Evolutionary conservation across 2,797 vertebrate genomes (phyloP), one percentile per base, ranked within the genome.

Genomic region (Chaetodon trifasciatus): DNA sequence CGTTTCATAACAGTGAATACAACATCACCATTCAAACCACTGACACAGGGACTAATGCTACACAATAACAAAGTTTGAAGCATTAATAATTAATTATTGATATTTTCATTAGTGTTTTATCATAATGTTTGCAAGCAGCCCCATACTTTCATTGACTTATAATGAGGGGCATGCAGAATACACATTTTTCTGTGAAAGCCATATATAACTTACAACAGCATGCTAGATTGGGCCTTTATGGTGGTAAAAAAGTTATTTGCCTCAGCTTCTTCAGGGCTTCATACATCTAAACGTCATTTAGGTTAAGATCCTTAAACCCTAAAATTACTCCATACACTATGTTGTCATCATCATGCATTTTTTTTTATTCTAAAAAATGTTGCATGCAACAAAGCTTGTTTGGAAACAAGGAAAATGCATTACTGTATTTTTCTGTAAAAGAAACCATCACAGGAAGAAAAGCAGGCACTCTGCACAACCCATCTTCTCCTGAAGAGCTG

Each of bases 361-460:
- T 46, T 47, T 50, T 63, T 39, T 52, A 42, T 46, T 63, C 40
- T 53, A 28, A 60, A 62, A 28, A 74, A 47, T 71, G 46, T 63
- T 68, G 24, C 72, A 70, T 69, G 50, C 58, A 78, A 71, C 44
- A 69, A 35, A 37, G 68, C 2, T 61, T 39, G 55, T 49, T 46
- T 65, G 40, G 70, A 78, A 35, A 62, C 6, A 67, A 73, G 57
- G 55, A 47, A 49, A 65, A 67, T 73, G 46, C 62, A 64, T 69
- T 50, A 46, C 39, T 73, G 57, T 17, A 55, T 68, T 80, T 74
- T 69, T 64, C 69, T 57, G 71, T 74, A 42, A 79, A 82, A 74
- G 23, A 53, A 80, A 70, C 61, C 72, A 65, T 57, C 21, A 52
- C 52, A 67, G 56, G 56, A 74, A 74, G 47, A 32, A 21, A 39